Evolutionary conservation across 2,888 invertebrate species (phyloP).

Genomic region (Miltochrista miniata): DNA sequence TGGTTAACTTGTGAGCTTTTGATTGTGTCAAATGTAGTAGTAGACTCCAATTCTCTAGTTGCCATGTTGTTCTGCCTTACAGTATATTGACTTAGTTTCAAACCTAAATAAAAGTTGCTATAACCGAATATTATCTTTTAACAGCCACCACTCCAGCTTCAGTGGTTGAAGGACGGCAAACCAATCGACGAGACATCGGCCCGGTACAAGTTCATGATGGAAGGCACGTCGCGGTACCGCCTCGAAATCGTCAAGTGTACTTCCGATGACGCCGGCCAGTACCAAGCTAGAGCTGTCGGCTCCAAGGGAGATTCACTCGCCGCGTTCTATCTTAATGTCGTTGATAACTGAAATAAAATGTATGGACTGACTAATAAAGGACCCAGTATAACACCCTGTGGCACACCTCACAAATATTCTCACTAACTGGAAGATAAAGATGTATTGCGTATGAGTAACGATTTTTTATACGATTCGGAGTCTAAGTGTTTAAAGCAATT

Average conservation of each 20-base stretch:
- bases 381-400: conserved; percentile 54
- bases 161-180: conserved; percentile 97
- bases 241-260: conserved; percentile 90
- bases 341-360: conserved; percentile 63
- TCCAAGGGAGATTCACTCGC: conserved; percentile 93
- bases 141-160: conserved; percentile 86
- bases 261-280: conserved; percentile 93
- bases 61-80: too few species aligned
- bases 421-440: conserved; percentile 50
- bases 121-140: conserved; percentile 11
- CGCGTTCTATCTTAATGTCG: conserved; percentile 94
- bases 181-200: conserved; percentile 90
- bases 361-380: conserved; percentile 57
- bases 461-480: conserved; percentile 78
- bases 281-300: conserved; percentile 92
- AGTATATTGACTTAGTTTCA: too few species aligned
- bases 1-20: too few species aligned
- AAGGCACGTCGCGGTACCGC: conserved; percentile 90
- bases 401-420: conserved; percentile 42
- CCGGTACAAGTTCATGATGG: conserved; percentile 92
- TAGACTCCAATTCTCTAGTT: too few species aligned
- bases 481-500: conserved; percentile 73
- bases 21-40: too few species aligned
- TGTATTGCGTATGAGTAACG: conserved; percentile 61
- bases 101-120: neutral